A percentile compares a stretch with the other conserved stretches of the same genome.
phyloP scores from a whole-genome alignment of 2,888 invertebrate species.

The Anarsia innoxiella region DNA sequence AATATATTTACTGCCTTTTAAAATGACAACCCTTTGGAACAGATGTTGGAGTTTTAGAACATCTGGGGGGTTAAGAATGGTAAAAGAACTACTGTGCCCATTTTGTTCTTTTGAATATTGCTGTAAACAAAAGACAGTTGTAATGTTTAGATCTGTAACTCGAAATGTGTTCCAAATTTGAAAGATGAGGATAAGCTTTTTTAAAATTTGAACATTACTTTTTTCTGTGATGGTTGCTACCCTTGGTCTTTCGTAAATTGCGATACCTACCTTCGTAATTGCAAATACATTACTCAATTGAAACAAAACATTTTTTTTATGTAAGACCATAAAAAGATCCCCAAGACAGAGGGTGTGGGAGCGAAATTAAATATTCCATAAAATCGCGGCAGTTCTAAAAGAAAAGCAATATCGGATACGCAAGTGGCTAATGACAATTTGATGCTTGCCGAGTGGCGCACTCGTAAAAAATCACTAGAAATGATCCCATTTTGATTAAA shows the following conservation, averaged over 20 bases:
- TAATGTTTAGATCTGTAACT: background rate
- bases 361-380: constrained; percentile 60
- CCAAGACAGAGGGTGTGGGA: constrained; percentile 36
- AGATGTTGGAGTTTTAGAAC: constrained; percentile 20
- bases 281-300: too few species aligned
- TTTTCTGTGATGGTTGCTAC: too few species aligned
- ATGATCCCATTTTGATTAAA: constrained; percentile 74
- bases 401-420: constrained; percentile 72
- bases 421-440: constrained; percentile 72
- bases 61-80: background rate
- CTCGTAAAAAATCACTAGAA: constrained; percentile 74
- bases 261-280: too few species aligned
- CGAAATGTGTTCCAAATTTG: background rate
- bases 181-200: background rate
- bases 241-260: too few species aligned
- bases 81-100: too few species aligned
- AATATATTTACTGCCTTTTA: constrained; percentile 28
- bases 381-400: constrained; percentile 60
- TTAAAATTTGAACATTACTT: too few species aligned
- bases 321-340: constrained; percentile 19
- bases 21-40: constrained; percentile 28
- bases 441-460: constrained; percentile 62
- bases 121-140: too few species aligned
- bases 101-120: too few species aligned
- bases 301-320: too few species aligned